Conservation (phyloP, 2,888 invertebrate species). For the Beris morrisii region DNA sequence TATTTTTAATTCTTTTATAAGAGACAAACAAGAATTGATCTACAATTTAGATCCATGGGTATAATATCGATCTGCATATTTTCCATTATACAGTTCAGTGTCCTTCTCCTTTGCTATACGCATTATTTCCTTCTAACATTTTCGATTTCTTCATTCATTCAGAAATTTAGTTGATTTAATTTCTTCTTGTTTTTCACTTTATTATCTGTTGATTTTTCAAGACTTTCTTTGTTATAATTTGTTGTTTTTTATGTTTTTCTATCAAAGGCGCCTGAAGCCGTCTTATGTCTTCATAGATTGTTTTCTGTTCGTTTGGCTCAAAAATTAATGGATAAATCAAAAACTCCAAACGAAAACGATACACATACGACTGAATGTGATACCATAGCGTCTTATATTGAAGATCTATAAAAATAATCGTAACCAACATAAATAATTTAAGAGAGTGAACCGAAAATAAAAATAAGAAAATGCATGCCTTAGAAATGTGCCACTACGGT, state of each 20-base stretch:
- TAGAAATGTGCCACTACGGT: slow-evolving; percentile 22
- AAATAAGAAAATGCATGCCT: slow-evolving; percentile 16
- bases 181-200: slow-evolving; percentile 36
- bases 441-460: background rate
- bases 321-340: slow-evolving; percentile 47
- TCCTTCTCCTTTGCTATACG: no score
- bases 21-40: no score
- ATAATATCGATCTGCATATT: no score
- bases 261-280: slow-evolving; percentile 67
- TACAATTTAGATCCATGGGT: no score
- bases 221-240: slow-evolving; percentile 35
- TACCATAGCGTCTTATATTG: background rate
- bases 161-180: slow-evolving; percentile 37
- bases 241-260: slow-evolving; percentile 40
- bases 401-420: no score
- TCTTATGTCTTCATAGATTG: slow-evolving; percentile 71
- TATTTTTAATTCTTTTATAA: no score
- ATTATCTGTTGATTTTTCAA: background rate
- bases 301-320: slow-evolving; percentile 66
- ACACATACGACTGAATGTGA: slow-evolving; percentile 20
- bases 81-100: no score
- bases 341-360: slow-evolving; percentile 9
- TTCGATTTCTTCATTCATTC: background rate
- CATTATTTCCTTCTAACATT: background rate
- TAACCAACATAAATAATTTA: background rate